These are phyloP conservation scores for Gasterosteus nipponicus DNA, from an alignment of 2,113 vertebrate species.

Conservation along the genomic window DNA sequence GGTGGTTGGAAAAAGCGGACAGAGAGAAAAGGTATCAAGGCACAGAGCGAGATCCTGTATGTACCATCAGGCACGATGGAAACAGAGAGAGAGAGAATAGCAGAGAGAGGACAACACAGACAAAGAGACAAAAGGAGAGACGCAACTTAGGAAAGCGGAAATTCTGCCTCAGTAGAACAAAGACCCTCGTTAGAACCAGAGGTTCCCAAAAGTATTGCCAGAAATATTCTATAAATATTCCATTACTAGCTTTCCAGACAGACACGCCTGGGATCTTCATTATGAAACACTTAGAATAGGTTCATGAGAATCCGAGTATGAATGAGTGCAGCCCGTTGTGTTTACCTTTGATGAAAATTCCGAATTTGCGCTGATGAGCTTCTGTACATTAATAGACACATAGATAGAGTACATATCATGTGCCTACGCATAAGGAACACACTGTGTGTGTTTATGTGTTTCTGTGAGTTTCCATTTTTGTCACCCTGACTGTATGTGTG, in stretches of 20 bases:
- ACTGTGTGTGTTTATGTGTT: conserved; percentile 1
- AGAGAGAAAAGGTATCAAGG: conserved; percentile 21
- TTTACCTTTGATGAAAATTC: conserved; percentile 43
- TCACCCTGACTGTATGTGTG: not conserved
- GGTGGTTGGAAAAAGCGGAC: conserved; percentile 31
- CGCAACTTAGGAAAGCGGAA: conserved; percentile 37
- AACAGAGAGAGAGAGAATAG: conserved; percentile 23
- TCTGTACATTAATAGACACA: conserved; percentile 5
- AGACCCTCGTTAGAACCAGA: conserved; percentile 56
- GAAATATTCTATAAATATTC: conserved; percentile 73
- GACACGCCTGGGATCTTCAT: conserved; percentile 54
- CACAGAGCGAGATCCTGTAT: conserved; percentile 25
- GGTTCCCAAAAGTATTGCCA: conserved; percentile 61
- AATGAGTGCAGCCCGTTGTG: conserved; percentile 50
- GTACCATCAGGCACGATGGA: conserved; percentile 28
- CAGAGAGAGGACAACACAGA: conserved; percentile 25
- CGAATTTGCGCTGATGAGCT: conserved; percentile 33
- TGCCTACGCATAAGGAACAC: not conserved
- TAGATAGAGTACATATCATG: not conserved
- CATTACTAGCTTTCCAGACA: conserved; percentile 64
- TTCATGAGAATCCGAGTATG: conserved; percentile 49
- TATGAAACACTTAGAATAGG: conserved; percentile 57
- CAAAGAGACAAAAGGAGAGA: conserved; percentile 25
- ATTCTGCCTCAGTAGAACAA: conserved; percentile 52
- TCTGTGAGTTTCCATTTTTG: not conserved